Evolutionary conservation across 1,140 invertebrate genomes (phyloP).

Genomic region (Procambarus virginalis): DNA sequence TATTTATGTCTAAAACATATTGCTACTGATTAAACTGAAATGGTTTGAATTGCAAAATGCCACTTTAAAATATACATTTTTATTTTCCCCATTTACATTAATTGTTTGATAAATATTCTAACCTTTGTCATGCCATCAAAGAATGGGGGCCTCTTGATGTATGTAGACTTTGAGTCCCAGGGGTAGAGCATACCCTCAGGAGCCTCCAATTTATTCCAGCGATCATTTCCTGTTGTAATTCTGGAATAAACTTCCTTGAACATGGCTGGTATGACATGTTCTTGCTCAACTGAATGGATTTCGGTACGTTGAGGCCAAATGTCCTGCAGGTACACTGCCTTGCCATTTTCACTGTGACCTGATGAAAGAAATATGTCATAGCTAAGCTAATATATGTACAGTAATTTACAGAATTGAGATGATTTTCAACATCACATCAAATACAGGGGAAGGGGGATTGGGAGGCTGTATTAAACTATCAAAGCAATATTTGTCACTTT

Average conservation of each 20-base stretch:
- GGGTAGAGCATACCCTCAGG: slow-evolving; percentile 90
- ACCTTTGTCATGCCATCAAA: slow-evolving; percentile 87
- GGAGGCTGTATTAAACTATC: no score
- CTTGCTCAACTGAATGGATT: slow-evolving; percentile 91
- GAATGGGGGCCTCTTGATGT: slow-evolving; percentile 98
- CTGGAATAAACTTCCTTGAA: slow-evolving; percentile 96
- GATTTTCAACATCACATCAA: no score
- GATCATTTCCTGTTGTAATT: slow-evolving; percentile 80
- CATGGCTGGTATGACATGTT: slow-evolving; percentile 96
- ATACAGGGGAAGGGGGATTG: no score
- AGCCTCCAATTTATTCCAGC: slow-evolving; percentile 89
- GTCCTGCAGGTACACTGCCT: slow-evolving; percentile 87
- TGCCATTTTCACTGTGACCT: slow-evolving; percentile 83
- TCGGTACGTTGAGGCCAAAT: slow-evolving; percentile 96
- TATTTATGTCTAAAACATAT: no score
- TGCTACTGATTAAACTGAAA: no score
- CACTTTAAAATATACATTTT: no score
- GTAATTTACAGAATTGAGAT: no score
- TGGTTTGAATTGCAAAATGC: no score
- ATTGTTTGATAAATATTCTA: neutral
- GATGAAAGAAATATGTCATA: slow-evolving; percentile 6
- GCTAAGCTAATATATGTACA: no score
- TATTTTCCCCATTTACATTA: no score
- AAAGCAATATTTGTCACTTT: no score
- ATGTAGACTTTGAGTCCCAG: slow-evolving; percentile 93